Percentiles rank a stretch among this genome's conserved stretches.
phyloP scores from a whole-genome alignment of 1,140 invertebrate species.

The Caenorhabditis remanei region DNA sequence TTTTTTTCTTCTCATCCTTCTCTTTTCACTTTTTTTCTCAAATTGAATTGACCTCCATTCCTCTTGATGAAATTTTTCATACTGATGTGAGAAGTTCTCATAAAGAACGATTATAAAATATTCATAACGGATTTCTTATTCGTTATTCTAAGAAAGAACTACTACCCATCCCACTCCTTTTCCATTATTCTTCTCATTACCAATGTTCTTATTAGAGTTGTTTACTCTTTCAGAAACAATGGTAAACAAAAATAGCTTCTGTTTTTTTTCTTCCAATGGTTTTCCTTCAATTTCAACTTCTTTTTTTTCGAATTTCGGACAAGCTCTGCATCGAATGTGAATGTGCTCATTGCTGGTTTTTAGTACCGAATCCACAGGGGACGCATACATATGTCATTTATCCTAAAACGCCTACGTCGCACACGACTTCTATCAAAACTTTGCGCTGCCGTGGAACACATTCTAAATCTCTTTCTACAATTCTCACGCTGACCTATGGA shows the following conservation, averaged over 20 bases:
- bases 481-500: background rate
- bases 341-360: conserved; percentile 22
- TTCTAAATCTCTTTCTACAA: background rate
- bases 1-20: conserved; percentile 14
- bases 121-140: background rate
- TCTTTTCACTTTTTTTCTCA: background rate
- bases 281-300: background rate
- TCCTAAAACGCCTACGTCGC: conserved; percentile 5
- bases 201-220: conserved; percentile 26
- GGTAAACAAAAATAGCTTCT: background rate
- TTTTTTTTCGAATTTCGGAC: background rate
- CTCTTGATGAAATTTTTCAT: background rate
- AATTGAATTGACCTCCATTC: background rate
- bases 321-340: background rate
- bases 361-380: conserved; percentile 21
- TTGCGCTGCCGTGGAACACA: background rate
- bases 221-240: conserved; percentile 29
- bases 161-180: background rate
- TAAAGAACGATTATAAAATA: background rate
- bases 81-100: background rate
- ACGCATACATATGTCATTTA: conserved; percentile 49
- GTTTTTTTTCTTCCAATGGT: background rate
- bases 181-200: conserved; percentile 28
- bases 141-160: background rate
- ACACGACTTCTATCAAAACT: background rate